Conservation (phyloP, 2,888 invertebrate genomes). For the Hirtodrosophila duncani region DNA sequence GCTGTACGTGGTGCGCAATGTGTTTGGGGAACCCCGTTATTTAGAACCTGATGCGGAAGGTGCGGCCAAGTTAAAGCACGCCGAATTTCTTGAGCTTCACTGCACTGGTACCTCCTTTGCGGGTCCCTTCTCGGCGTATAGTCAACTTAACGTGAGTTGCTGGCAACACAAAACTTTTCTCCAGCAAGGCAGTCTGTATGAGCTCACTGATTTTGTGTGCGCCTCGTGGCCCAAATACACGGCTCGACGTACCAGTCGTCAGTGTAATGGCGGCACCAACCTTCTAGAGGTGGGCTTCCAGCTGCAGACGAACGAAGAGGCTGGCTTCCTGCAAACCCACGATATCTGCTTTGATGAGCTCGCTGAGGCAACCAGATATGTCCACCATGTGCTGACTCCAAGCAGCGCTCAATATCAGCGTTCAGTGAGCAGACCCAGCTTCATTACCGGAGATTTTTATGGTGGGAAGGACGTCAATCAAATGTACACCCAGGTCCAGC, state of each 20-base stretch:
- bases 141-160: conserved; percentile 63
- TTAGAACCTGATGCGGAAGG: conserved; percentile 51
- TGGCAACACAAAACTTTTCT: conserved; percentile 57
- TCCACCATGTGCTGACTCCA: conserved; percentile 76
- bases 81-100: conserved; percentile 47
- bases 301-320: conserved; percentile 13
- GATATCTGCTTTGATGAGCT: conserved; percentile 78
- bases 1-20: conserved; percentile 78
- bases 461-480: conserved; percentile 68
- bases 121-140: conserved; percentile 40
- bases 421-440: conserved; percentile 74
- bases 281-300: conserved; percentile 77
- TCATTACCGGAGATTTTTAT: conserved; percentile 75
- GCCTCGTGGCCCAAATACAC: conserved; percentile 62
- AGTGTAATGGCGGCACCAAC: conserved; percentile 71
- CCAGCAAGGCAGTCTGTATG: conserved; percentile 49
- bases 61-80: conserved; percentile 35
- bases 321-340: conserved; percentile 73
- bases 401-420: conserved; percentile 78
- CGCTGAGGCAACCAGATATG: conserved; percentile 76
- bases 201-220: conserved; percentile 75
- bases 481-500: conserved; percentile 74
- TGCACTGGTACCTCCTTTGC: conserved; percentile 44
- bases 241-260: conserved; percentile 59
- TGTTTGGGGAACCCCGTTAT: conserved; percentile 32